phyloP scores from a whole-genome alignment of 2,113 vertebrate genomes.

The Xiphorhynchus elegans region DNA sequence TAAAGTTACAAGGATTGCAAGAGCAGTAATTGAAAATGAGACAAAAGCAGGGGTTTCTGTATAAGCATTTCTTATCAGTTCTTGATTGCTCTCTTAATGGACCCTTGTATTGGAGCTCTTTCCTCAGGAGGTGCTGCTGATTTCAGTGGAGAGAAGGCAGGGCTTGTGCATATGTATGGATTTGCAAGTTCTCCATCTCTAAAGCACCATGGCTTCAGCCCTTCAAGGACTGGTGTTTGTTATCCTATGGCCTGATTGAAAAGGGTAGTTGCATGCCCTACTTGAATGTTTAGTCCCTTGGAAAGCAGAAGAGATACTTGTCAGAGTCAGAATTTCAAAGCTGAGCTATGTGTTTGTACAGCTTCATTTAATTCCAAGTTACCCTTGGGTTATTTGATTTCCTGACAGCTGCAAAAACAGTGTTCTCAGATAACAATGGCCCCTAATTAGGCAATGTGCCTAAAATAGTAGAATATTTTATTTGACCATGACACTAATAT shows the following conservation, averaged over 20 bases:
- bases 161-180: background rate
- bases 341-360: slow-evolving; percentile 47
- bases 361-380: slow-evolving; percentile 61
- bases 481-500: slow-evolving; percentile 36
- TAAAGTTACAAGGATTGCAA: background rate
- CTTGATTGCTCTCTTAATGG: background rate
- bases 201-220: background rate
- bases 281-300: background rate
- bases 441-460: slow-evolving; percentile 54
- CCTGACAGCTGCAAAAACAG: slow-evolving; percentile 69
- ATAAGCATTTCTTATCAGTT: background rate
- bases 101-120: background rate
- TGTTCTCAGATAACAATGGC: slow-evolving; percentile 56
- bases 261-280: background rate
- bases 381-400: slow-evolving; percentile 64
- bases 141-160: background rate
- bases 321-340: slow-evolving; percentile 32
- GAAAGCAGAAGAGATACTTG: slow-evolving; percentile 12
- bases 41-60: background rate
- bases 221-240: background rate
- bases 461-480: slow-evolving; percentile 42
- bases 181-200: background rate
- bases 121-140: background rate
- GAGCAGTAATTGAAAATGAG: background rate
- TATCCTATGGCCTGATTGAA: background rate